Evolutionary conservation across 64 coral and sea anemone genomes (phyloP), one percentile per base, ranked within the genome.

Genomic region (Hydrozoanthus tunicans): DNA sequence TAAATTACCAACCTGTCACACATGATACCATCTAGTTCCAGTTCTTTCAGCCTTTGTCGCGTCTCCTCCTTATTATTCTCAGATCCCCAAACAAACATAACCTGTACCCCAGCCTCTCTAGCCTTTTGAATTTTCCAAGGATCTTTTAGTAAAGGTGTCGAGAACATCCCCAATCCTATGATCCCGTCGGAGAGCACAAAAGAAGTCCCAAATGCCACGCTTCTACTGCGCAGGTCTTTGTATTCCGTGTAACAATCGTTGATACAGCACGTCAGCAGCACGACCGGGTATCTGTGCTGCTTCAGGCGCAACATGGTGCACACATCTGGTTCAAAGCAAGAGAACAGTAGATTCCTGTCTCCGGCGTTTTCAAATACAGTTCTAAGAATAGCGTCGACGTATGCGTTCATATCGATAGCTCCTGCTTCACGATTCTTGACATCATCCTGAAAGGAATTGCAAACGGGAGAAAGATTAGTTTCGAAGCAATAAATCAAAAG

Each of bases 301-400:
- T 92, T 92, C 24, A 62, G 72, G 15, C 81, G 81, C 52, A 65
- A 75, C 92, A 93, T 63, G 0, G 86, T 81, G 79, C 92, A 93
- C 61, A 93, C 77, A 73, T 93, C 79, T 11, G 92, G 85, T 53
- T 93, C 92, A 67, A 93, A 93, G 57, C 77, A 82, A 6, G 77
- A 80, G 24, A 93, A 69, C 13, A 93, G 3, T 26, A 93, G 57
- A 66, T 75, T 90, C 75, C 92, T 81, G 17, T 73, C 58, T 80
- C 66, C 66, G 9, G 92, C 92, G 17, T 90, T 93, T 7, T 93
- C 92, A 62, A 93, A 93, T 8, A 93, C 15, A 15, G 79, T 89
- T 62, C 90, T 51, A 73, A 93, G 78, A 77, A 93, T 71, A 71
- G 77, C 23, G 76, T 93, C 92, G 12, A 93, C 66, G 55, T 60